phyloP scores from a whole-genome alignment of 2,113 vertebrate genomes.

The Burhinus bistriatus region DNA sequence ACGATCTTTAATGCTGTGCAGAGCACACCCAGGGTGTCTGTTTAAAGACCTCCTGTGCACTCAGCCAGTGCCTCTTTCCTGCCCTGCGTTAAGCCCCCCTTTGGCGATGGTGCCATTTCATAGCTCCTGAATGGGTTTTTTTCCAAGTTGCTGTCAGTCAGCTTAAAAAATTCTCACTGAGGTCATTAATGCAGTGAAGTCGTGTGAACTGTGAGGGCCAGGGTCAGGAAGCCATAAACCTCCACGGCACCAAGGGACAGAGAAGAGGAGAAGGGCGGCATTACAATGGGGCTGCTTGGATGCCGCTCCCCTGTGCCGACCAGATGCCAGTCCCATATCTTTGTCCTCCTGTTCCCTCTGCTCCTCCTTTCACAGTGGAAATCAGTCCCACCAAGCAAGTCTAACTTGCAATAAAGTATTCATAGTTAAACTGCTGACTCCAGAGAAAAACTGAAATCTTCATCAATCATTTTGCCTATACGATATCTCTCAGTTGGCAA shows the following conservation, averaged over 20 bases:
- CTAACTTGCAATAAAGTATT: conserved; percentile 3
- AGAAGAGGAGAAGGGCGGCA: neutral
- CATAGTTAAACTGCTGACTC: conserved; percentile 28
- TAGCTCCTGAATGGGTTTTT: neutral
- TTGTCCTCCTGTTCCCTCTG: neutral
- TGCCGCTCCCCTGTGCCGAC: rapidly evolving
- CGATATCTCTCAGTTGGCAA: neutral
- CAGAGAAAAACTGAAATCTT: neutral
- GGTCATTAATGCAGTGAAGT: conserved; percentile 27
- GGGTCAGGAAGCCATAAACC: conserved; percentile 8
- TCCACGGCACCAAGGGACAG: neutral
- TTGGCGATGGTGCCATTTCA: neutral
- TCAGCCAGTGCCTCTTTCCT: neutral
- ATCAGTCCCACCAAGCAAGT: neutral
- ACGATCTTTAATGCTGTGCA: neutral
- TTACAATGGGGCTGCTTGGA: neutral
- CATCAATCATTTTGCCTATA: conserved; percentile 41
- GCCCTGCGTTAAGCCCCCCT: neutral
- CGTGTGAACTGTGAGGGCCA: neutral
- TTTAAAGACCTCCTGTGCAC: neutral
- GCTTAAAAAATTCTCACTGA: conserved; percentile 31
- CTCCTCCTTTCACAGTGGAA: neutral
- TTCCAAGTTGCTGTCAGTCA: conserved; percentile 29
- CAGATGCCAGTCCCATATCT: neutral
- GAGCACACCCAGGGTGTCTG: neutral